A percentile compares a stretch with the other conserved stretches of the same genome.
Evolutionary conservation across 2,888 invertebrate genomes (phyloP).

Genomic region (Stictocephala bisonia): DNA sequence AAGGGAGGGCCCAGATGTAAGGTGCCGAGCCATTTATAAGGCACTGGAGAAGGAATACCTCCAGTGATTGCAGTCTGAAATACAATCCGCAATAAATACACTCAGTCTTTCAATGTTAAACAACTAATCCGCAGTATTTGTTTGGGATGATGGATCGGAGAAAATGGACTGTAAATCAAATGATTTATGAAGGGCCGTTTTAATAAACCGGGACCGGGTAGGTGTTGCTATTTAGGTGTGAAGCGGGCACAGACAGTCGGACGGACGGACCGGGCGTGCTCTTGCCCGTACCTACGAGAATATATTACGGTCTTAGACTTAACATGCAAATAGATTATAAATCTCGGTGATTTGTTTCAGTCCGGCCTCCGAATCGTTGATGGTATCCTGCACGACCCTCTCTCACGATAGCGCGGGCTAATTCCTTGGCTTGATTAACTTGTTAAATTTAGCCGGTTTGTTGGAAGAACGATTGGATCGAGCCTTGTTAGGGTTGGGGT

Average conservation of each 20-base stretch:
- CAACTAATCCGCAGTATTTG: slow-evolving; percentile 31
- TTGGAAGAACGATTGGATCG: slow-evolving; percentile 42
- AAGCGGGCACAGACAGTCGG: too few relatives aligned
- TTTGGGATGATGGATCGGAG: slow-evolving; percentile 29
- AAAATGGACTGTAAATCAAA: slow-evolving; percentile 26
- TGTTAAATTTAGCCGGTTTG: slow-evolving; percentile 46
- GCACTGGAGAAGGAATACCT: neutral
- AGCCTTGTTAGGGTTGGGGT: slow-evolving; percentile 11
- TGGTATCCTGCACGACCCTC: slow-evolving; percentile 39
- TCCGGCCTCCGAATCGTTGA: slow-evolving; percentile 43
- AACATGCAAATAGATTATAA: slow-evolving; percentile 60
- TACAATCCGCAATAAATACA: slow-evolving; percentile 36
- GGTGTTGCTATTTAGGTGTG: slow-evolving; percentile 35
- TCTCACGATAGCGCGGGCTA: slow-evolving; percentile 40
- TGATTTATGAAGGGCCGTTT: slow-evolving; percentile 30
- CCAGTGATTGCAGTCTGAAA: slow-evolving; percentile 15
- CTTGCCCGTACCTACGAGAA: slow-evolving; percentile 25
- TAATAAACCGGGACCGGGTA: slow-evolving; percentile 36
- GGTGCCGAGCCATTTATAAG: slow-evolving; percentile 2
- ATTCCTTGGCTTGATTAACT: slow-evolving; percentile 43
- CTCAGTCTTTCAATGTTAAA: slow-evolving; percentile 24
- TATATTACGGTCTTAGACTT: slow-evolving; percentile 44
- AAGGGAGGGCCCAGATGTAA: neutral
- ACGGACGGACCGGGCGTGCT: slow-evolving; percentile 17
- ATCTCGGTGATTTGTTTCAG: slow-evolving; percentile 59